These are phyloP conservation scores for Eurytoma californica DNA, from an alignment of 2,888 invertebrate genomes.

Conservation along the genomic window DNA sequence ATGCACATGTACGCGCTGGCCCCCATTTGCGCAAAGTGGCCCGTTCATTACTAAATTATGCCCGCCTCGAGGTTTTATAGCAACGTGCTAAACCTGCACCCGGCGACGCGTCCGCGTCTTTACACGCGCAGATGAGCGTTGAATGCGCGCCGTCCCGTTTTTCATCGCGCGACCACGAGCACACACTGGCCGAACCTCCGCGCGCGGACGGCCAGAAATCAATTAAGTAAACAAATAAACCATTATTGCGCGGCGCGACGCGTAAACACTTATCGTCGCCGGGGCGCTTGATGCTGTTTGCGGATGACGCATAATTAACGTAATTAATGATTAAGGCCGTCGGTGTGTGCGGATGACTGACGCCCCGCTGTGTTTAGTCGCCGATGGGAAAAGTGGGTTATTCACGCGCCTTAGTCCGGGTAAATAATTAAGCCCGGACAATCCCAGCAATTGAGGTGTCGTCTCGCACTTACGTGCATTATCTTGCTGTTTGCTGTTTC, in stretches of 20 bases:
- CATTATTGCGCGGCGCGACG: constrained; percentile 7
- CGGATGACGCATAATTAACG: constrained; percentile 47
- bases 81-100: constrained; percentile 67
- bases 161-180: not conserved
- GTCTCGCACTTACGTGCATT: constrained; percentile 2
- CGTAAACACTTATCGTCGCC: not conserved
- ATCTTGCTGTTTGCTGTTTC: constrained; percentile 32
- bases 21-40: constrained; percentile 74
- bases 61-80: constrained; percentile 68
- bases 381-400: constrained; percentile 27
- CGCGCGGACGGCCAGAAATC: constrained; percentile 20
- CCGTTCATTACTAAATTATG: constrained; percentile 74
- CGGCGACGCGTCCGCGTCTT: constrained; percentile 12
- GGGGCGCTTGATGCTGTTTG: constrained; percentile 31
- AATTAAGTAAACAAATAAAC: constrained; percentile 49
- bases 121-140: constrained; percentile 12
- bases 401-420: constrained; percentile 1
- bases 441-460: constrained; percentile 5
- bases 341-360: not conserved
- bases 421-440: constrained; percentile 43
- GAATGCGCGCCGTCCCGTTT: constrained; percentile 20
- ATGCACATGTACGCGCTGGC: constrained; percentile 69
- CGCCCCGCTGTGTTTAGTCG: constrained; percentile 2
- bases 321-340: constrained; percentile 39
- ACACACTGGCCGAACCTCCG: not conserved